Evolutionary conservation across 2,113 vertebrate species (phyloP), one percentile per base, ranked within the genome.

Genomic region (Engystomops pustulosus): DNA sequence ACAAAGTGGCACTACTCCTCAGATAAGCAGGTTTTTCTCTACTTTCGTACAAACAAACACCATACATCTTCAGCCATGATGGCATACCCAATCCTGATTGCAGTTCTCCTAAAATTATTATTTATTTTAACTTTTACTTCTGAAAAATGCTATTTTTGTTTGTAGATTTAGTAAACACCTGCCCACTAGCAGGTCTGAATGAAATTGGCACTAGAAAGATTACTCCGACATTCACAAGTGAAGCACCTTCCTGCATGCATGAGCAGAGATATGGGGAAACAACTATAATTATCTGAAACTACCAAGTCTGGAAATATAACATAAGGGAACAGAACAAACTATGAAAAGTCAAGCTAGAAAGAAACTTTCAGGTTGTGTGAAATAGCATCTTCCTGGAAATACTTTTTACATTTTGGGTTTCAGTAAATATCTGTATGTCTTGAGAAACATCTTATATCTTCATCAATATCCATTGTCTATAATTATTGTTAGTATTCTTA

Each of bases 211-310:
- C 34, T 38, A 69, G 67, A 69, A 32, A 69, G 30, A 68, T 69
- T 68, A 38, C 34, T 72, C 70, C 45, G 70, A 72, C 44, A 72
- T 72, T 72, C 70, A 47, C 23, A 47, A 45, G 1, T 25, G 18
- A 45, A 47, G 38, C 44, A 15, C 38, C 44, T 47, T 72, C 34
- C 70, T 47, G 70, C 69, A 71, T 71, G 34, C 41, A 45, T 23
- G 69, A 71, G 36, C 70, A 47, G 44, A 47, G n/a, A 18, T 47
- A 27, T 47, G 25, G 70, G 23, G 41, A 45, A 45, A 72, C 41
- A 72, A 45, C 34, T 70, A 70, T 70, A 38, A 74, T 47, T 51
- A 69, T 6, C 36, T 86, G 78, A 69, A 38, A 38, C 18, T 38
- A 27, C 55, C 1, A 11, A 60, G 62, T 32, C 62, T 34, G 14